Evolutionary conservation across 2,113 vertebrate genomes (phyloP), one percentile per base, ranked within the genome.

Genomic region (Casuarius casuarius): DNA sequence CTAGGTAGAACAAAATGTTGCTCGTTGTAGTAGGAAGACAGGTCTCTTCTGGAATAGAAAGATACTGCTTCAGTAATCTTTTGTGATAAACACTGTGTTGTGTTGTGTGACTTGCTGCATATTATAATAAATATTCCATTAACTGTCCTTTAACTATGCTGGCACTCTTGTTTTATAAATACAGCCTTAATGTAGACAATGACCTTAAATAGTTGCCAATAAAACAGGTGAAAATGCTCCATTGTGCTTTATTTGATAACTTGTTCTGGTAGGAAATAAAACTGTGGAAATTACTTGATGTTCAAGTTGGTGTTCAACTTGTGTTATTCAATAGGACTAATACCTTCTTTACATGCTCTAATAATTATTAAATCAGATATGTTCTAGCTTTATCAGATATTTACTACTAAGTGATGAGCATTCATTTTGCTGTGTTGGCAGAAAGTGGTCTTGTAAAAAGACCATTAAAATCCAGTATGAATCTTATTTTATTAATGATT

Each of bases 171-270:
- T n/a, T 78, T 2, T 12, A 11, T 38, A 8, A 85, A n/a, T 49
- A 4, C 0, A 0, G 13, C 25, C 25, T 70, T 67, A 62, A 90
- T 18, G 40, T 67, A 67, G 28, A 67, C 22, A 67, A 44, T 0
- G 0, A 12, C 25, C 22, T 66, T 74, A 62, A 92, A 33, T 70
- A 49, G 49, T 71, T 75, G 5, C 21, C 12, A 68, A 29, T 29
- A 46, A 19, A 46, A n/a, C 29, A 52, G 31, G 14, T 59, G 48
- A 85, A 90, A 92, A 49, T 48, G 7, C 4, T 10, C 10, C 48
- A 3, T 38, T 25, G 17, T 59, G 40, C 33, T 85, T 79, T 16
- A 42, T 12, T 65, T 3, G 4, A 18, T 76, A 1, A 14, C 23
- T 46, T 86, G 20, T 51, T 65, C 46, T 51, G 84, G 56, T 5